phyloP scores from a whole-genome alignment of 1,140 invertebrate genomes.

The Thaumetopoea pityocampa region DNA sequence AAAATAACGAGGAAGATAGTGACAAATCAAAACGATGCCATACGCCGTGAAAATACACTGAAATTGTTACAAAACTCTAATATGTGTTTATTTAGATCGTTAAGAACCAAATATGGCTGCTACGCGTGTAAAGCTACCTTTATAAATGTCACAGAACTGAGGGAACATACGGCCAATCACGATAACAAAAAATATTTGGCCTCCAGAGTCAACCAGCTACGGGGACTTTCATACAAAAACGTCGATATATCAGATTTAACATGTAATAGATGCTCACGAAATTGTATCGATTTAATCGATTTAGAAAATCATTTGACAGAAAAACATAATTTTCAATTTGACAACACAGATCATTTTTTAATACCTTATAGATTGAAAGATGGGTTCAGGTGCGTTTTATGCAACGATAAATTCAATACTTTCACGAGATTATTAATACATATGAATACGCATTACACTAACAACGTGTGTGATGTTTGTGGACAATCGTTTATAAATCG shows the following conservation, averaged over 20 bases:
- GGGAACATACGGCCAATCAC: slow-evolving; percentile 27
- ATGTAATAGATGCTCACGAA: slow-evolving; percentile 28
- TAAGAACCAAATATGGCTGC: slow-evolving; percentile 38
- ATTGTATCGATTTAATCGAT: slow-evolving; percentile 15
- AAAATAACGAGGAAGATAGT: too few relatives aligned
- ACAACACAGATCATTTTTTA: slow-evolving; percentile 21
- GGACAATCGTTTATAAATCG: slow-evolving; percentile 30
- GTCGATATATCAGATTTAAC: slow-evolving; percentile 33
- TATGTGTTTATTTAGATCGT: slow-evolving; percentile 36
- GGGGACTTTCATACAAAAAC: slow-evolving; percentile 29
- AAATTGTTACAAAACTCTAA: slow-evolving; percentile 38
- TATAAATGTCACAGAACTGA: slow-evolving; percentile 23
- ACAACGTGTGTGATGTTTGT: slow-evolving; percentile 38
- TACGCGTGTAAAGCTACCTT: slow-evolving; percentile 27
- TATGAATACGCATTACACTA: slow-evolving; percentile 36
- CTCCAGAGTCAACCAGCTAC: slow-evolving; percentile 16
- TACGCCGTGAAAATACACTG: slow-evolving; percentile 29
- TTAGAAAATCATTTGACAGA: slow-evolving; percentile 24
- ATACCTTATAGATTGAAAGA: slow-evolving; percentile 31
- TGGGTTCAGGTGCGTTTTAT: slow-evolving; percentile 28
- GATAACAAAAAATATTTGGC: slow-evolving; percentile 15
- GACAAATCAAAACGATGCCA: too few relatives aligned
- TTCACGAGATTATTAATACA: slow-evolving; percentile 29
- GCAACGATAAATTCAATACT: slow-evolving; percentile 28
- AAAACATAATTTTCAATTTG: slow-evolving; percentile 21